phyloP scores from a whole-genome alignment of 2,797 vertebrate genomes.

The Loris lydekkerianus region DNA sequence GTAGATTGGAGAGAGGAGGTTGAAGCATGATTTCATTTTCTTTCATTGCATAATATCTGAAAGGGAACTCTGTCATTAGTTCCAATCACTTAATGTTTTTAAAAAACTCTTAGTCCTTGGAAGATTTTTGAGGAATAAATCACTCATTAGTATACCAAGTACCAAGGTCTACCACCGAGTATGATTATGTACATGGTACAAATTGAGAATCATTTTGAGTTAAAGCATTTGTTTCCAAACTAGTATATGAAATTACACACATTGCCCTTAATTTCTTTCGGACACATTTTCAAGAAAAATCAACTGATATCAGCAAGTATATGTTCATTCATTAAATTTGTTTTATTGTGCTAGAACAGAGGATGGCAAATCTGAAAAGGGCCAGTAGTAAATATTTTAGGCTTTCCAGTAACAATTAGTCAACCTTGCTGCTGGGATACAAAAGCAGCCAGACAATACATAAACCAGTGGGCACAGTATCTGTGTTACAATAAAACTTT shows the following conservation, averaged over 20 bases:
- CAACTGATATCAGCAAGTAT: neutral
- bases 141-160: neutral
- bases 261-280: neutral
- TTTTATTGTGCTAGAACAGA: neutral
- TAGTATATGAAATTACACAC: neutral
- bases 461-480: neutral
- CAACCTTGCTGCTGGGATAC: neutral
- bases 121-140: constrained; percentile 54
- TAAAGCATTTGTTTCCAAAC: constrained; percentile 35
- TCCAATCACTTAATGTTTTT: neutral
- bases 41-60: neutral
- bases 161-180: neutral
- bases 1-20: neutral
- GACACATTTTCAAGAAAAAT: neutral
- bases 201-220: neutral
- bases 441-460: neutral
- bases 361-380: neutral
- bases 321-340: neutral
- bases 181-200: neutral
- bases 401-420: neutral
- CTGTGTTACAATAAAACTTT: neutral
- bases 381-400: neutral
- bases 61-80: neutral
- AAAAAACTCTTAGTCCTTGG: constrained; percentile 6
- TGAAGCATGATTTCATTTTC: neutral